Evolutionary conservation across 2,888 invertebrate genomes (phyloP).

Genomic region (Rhagium mordax): DNA sequence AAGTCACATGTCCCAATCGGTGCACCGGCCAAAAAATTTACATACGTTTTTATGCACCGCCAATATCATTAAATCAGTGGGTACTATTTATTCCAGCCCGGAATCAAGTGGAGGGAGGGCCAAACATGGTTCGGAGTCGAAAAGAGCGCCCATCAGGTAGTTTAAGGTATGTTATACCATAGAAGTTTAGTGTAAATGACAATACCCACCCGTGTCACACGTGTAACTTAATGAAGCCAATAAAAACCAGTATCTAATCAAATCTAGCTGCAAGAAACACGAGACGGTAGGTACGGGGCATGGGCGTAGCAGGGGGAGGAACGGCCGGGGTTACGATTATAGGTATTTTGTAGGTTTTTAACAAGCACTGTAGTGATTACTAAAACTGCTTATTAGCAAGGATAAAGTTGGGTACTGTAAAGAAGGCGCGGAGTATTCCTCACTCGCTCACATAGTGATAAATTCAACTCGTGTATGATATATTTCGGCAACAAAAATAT

Average conservation of each 20-base stretch:
- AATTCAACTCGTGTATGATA: too few species aligned
- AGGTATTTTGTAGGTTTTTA: too few species aligned
- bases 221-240: conserved; percentile 51
- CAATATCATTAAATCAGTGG: conserved; percentile 16
- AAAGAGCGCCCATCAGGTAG: neutral
- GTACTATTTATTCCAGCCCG: conserved; percentile 1
- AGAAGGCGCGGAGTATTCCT: too few species aligned
- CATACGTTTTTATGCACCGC: conserved; percentile 10
- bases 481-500: too few species aligned
- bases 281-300: conserved; percentile 36
- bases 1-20: neutral
- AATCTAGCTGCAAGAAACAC: conserved; percentile 45
- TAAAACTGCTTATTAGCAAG: too few species aligned
- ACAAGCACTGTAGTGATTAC: too few species aligned
- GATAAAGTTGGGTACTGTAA: too few species aligned
- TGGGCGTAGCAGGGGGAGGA: neutral
- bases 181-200: conserved; percentile 43
- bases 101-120: conserved; percentile 8
- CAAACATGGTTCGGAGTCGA: conserved; percentile 4
- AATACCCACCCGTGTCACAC: conserved; percentile 47
- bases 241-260: conserved; percentile 55
- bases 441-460: too few species aligned
- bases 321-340: neutral
- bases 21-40: neutral
- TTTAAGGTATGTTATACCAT: conserved; percentile 31